Evolutionary conservation across 2,113 vertebrate genomes (phyloP), one percentile per base, ranked within the genome.

Genomic region (Micronisus gabar): DNA sequence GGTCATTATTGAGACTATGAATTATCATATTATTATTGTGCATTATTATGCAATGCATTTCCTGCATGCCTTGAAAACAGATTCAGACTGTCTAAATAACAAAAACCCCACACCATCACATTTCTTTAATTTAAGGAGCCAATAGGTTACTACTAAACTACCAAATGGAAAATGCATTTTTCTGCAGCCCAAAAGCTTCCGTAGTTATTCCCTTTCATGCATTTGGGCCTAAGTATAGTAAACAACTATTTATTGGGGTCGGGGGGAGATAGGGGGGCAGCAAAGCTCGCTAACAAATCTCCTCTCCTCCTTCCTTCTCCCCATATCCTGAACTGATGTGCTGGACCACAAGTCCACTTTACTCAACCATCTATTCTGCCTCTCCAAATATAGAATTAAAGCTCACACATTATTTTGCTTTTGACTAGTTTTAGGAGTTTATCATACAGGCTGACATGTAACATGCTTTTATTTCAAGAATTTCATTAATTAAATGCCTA

Each of bases 61-160:
- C 25, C 34, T 68, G 23, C 47, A 67, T 21, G 9, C 32, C 59
- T 0, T 56, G 36, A 61, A 67, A 75, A 87, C 4, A 1, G 6
- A 86, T 74, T 79, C 38, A 61, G n/a, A 50, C 6, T 61, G 22
- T 14, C 29, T 32, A 40, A 62, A 32, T 9, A 80, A 58, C 0
- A 4, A 76, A 80, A 67, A 6, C 0, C 1, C 2, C 13, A 61
- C 0, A 1, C 3, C 40, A 88, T 3, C 15, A 47, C 32, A 7
- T 34, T 62, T 48, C 29, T 50, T 72, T 48, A 88, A 63, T 13
- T 29, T 62, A 38, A 34, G 8, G 9, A 71, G 38, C 25, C 18
- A 92, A 65, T 1, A 55, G 23, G 9, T 58, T 52, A 70, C 19
- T 55, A 58, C 27, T 50, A 55, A 79, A 27, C 13, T 61, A 32